A percentile compares a stretch with the other conserved stretches of the same genome.
Conservation (phyloP, 2,888 invertebrate genomes). For the Criorhina ranunculi region DNA sequence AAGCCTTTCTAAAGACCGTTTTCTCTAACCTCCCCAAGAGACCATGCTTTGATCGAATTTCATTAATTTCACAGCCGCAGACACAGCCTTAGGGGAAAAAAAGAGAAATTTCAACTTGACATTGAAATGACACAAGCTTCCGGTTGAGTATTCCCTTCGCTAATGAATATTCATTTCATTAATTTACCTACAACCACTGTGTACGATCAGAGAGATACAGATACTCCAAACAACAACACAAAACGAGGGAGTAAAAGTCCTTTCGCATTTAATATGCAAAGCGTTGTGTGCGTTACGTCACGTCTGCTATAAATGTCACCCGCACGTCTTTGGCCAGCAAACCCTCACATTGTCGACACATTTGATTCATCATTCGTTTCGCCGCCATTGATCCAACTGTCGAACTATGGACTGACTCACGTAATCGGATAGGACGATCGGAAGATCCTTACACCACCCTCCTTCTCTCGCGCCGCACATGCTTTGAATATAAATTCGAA, state of each 20-base stretch:
- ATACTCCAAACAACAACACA: slow-evolving; percentile 16
- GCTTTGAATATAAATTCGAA: slow-evolving; percentile 46
- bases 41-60: slow-evolving; percentile 56
- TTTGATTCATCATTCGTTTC: slow-evolving; percentile 57
- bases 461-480: slow-evolving; percentile 9
- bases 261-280: slow-evolving; percentile 57
- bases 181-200: slow-evolving; percentile 57
- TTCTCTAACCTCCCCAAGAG: neutral
- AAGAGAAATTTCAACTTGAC: slow-evolving; percentile 63
- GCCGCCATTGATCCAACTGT: slow-evolving; percentile 57
- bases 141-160: slow-evolving; percentile 52
- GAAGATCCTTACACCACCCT: slow-evolving; percentile 19
- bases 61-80: slow-evolving; percentile 29
- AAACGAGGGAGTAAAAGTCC: slow-evolving; percentile 35
- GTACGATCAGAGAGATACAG: slow-evolving; percentile 5
- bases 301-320: slow-evolving; percentile 62
- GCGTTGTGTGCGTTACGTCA: slow-evolving; percentile 51
- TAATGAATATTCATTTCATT: slow-evolving; percentile 74
- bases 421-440: slow-evolving; percentile 60
- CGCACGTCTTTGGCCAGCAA: slow-evolving; percentile 31
- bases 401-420: slow-evolving; percentile 30
- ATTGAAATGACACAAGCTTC: slow-evolving; percentile 71
- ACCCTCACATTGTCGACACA: slow-evolving; percentile 30
- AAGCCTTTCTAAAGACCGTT: slow-evolving; percentile 25
- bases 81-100: neutral